phyloP scores from a whole-genome alignment of 2,113 vertebrate species.

The Laticauda laticaudata region DNA sequence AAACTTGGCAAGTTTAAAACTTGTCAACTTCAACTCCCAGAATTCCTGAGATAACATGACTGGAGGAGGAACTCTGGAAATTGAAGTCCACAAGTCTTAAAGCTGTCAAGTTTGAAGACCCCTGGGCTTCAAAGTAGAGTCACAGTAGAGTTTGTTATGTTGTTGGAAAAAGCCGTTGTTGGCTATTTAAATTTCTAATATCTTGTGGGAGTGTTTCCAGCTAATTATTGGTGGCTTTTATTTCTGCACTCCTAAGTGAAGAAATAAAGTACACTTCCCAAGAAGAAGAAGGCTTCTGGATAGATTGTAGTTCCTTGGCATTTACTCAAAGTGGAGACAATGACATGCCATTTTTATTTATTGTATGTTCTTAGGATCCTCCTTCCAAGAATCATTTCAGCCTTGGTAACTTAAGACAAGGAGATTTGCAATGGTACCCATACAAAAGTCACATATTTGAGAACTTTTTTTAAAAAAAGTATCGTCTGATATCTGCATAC shows the following conservation, averaged over 20 bases:
- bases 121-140: not conserved
- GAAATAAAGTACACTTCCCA: not conserved
- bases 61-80: no score
- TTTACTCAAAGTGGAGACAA: not conserved
- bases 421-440: not conserved
- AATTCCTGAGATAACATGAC: no score
- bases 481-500: not conserved
- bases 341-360: constrained; percentile 11
- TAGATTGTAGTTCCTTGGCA: constrained; percentile 14
- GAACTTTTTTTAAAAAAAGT: not conserved
- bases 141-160: not conserved
- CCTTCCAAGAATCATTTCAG: not conserved
- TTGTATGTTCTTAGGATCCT: not conserved
- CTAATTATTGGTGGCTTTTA: not conserved
- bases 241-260: not conserved
- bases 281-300: not conserved
- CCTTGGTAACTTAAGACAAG: not conserved
- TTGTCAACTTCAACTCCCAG: no score
- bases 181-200: not conserved
- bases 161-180: not conserved
- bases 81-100: no score
- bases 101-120: no score
- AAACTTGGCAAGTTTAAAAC: no score
- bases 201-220: not conserved
- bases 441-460: not conserved